phyloP scores from a whole-genome alignment of 2,797 vertebrate genomes.

The Amblyopsis hoosieri region DNA sequence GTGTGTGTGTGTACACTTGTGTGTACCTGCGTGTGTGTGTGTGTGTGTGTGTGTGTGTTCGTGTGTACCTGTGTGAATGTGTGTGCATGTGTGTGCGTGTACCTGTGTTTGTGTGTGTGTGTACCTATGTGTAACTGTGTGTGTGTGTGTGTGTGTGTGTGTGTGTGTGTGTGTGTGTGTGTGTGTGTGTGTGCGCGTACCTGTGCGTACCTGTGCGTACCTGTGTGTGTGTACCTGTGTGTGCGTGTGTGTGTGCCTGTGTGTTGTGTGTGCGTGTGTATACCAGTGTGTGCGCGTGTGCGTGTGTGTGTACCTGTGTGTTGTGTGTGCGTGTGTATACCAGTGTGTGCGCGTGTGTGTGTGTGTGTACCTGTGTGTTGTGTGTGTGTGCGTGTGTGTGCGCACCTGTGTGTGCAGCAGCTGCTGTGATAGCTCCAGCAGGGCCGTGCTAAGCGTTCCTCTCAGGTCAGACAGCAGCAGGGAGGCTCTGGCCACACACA shows the following conservation, averaged over 20 bases:
- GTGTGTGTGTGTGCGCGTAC: neutral
- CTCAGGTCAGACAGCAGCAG: slow-evolving; percentile 67
- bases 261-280: neutral
- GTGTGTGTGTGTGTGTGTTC: neutral
- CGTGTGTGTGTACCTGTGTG: no score
- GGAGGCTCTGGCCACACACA: slow-evolving; percentile 65
- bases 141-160: neutral
- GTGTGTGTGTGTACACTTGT: neutral
- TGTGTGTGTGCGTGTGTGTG: neutral
- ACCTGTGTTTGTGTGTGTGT: no score
- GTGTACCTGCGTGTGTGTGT: neutral
- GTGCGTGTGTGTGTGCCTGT: neutral
- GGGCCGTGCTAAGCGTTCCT: slow-evolving; percentile 39
- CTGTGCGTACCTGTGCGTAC: neutral
- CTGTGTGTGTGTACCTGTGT: no score
- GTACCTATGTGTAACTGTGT: neutral
- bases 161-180: slow-evolving; percentile 5
- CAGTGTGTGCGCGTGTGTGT: neutral
- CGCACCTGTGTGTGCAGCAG: slow-evolving; percentile 74
- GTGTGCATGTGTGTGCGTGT: neutral
- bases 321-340: no score
- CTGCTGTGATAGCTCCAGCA: slow-evolving; percentile 66
- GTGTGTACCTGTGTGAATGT: neutral
- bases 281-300: neutral
- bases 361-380: neutral